A percentile compares a stretch with the other conserved stretches of the same genome.
Conservation (phyloP, 2,797 vertebrate genomes). For the Pampus argenteus region DNA sequence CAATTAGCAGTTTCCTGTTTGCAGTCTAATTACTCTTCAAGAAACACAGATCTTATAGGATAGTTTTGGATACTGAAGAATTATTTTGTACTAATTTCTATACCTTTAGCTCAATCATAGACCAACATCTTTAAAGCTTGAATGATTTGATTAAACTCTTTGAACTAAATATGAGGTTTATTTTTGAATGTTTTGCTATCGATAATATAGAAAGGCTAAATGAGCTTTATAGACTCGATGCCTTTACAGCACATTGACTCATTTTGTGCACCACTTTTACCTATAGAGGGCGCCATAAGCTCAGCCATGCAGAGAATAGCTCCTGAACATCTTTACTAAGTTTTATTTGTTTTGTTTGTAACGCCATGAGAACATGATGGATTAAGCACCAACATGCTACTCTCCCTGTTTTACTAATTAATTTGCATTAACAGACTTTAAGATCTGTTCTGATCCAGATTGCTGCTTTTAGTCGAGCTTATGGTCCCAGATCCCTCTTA, state of each 20-base stretch:
- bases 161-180: conserved; percentile 9
- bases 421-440: conserved; percentile 42
- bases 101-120: conserved; percentile 12
- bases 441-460: conserved; percentile 85
- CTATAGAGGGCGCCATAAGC: conserved; percentile 72
- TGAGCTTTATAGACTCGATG: not conserved
- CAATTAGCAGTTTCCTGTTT: conserved; percentile 56
- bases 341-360: not conserved
- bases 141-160: conserved; percentile 14
- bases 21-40: conserved; percentile 43
- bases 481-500: conserved; percentile 33
- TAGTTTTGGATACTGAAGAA: conserved; percentile 21
- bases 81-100: conserved; percentile 17
- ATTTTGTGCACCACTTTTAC: conserved; percentile 26
- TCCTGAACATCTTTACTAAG: not conserved
- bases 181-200: conserved; percentile 22
- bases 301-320: conserved; percentile 24
- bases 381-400: not conserved
- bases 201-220: not conserved
- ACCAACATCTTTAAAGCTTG: conserved; percentile 4
- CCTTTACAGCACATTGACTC: not conserved
- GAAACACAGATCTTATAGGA: conserved; percentile 32
- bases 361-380: not conserved
- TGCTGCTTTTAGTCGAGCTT: conserved; percentile 51
- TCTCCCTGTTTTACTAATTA: conserved; percentile 4